Base-by-base conservation (phyloP, 2,888 invertebrate species). In the Petrolisthes manimaculis region DNA sequence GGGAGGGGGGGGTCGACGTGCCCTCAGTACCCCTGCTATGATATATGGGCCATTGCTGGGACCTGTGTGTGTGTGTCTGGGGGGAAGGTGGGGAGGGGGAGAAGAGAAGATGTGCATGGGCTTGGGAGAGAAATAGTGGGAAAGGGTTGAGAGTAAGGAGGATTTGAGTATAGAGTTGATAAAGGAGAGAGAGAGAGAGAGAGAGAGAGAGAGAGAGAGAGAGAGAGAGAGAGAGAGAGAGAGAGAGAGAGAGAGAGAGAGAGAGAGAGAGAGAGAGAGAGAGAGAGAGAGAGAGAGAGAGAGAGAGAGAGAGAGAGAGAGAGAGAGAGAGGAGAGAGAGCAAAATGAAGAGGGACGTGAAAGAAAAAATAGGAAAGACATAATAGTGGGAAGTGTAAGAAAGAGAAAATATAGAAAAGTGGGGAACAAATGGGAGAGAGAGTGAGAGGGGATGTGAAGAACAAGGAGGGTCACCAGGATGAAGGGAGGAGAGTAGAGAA, bases 181-280 rank as follows among this genome's bases (percentile, higher is more conserved):
- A 21, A 77, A 21, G 67, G 67, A 77, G 21, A 24, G 24, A 24
- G 24, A 24, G 24, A 24, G 77, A 77, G n/a, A n/a, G n/a, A 51
- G 79, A 51, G 53, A 51, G 53, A 51, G 79, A 24, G 79, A 79
- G 79, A 79, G 79, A 51, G 79, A 79, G 53, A 79, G 79, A 51
- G 79, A 51, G 79, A 24, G 51, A 79, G 79, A 51, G 79, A 79
- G 2, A 53, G 37, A 51, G 79, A 24, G 5, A 79, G 37, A 79
- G 79, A 79, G 37, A 79, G 79, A 79, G 79, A 24, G 37, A 79
- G 53, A 51, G 53, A 79, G 53, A 79, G 79, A 75, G 79, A 79
- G 6, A 79, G 79, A 79, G 51, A 79, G 79, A 79, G 54, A 51
- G 54, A 53, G 54, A 51, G 51, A 37, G n/a, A 51, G 61, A 61